phyloP scores from a whole-genome alignment of 2,113 vertebrate species.

The Polypterus bichir region DNA sequence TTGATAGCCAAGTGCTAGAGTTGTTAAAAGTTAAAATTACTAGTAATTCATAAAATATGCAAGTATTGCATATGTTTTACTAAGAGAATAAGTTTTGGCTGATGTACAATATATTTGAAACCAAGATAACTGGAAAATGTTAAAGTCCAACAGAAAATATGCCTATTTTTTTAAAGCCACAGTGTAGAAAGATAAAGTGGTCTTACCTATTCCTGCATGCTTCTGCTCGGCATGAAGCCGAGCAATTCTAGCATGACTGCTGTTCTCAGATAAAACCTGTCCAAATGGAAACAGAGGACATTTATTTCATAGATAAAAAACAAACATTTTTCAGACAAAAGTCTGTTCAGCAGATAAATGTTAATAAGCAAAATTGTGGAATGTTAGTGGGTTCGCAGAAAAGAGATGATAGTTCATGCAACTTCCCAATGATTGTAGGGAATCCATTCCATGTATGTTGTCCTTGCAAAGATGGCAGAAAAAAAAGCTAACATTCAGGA shows the following conservation, averaged over 20 bases:
- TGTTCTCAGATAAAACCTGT: slow-evolving; percentile 70
- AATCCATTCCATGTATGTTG: slow-evolving; percentile 56
- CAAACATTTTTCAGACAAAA: slow-evolving; percentile 33
- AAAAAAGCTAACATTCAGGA: slow-evolving; percentile 59
- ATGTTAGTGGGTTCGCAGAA: slow-evolving; percentile 62
- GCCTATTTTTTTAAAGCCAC: no score
- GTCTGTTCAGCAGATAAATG: slow-evolving; percentile 56
- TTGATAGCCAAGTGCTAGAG: no score
- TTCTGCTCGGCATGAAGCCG: slow-evolving; percentile 70
- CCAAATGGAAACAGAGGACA: slow-evolving; percentile 27
- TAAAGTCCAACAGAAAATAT: no score
- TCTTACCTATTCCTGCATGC: slow-evolving; percentile 66
- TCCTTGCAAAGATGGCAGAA: slow-evolving; percentile 54
- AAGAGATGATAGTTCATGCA: slow-evolving; percentile 60
- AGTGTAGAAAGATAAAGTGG: slow-evolving; percentile 10
- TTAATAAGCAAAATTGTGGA: slow-evolving; percentile 73
- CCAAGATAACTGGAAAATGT: no score
- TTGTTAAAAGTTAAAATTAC: no score
- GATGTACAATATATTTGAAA: no score
- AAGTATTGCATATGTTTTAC: no score
- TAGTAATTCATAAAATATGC: no score
- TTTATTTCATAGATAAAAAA: background rate
- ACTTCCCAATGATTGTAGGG: slow-evolving; percentile 55
- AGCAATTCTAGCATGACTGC: slow-evolving; percentile 53
- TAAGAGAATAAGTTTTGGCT: no score